Percentiles rank a stretch among this genome's conserved stretches.
Evolutionary conservation across 2,888 invertebrate species (phyloP).

Genomic region (Laothoe populi): DNA sequence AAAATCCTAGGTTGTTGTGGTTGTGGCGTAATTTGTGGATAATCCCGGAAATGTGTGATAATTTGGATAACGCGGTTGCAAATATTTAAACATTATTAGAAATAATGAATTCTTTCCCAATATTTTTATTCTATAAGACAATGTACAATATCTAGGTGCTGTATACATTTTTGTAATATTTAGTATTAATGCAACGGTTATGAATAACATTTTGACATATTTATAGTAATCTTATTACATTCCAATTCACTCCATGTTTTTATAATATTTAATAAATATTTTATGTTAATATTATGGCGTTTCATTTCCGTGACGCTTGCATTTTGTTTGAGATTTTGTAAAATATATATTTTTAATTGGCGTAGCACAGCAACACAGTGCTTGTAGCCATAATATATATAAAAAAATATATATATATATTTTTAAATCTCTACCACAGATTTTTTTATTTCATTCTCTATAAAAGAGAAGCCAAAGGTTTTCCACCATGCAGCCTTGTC

Average conservation of each 20-base stretch:
- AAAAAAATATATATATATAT: too few relatives aligned
- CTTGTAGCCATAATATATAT: too few relatives aligned
- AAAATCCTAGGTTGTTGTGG: too few relatives aligned
- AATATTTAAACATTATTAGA: not conserved
- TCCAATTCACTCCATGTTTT: constrained; percentile 44
- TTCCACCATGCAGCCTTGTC: too few relatives aligned
- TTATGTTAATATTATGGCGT: constrained; percentile 32
- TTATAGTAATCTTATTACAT: constrained; percentile 43
- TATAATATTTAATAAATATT: constrained; percentile 44
- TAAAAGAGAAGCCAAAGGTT: too few relatives aligned
- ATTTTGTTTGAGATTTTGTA: too few relatives aligned
- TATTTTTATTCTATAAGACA: not conserved
- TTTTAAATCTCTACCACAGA: too few relatives aligned
- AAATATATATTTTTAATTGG: too few relatives aligned
- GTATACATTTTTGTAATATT: constrained; percentile 24
- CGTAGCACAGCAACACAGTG: too few relatives aligned
- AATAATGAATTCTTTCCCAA: not conserved
- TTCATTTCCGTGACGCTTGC: too few relatives aligned
- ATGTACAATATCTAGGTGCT: constrained; percentile 8
- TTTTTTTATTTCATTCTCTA: too few relatives aligned
- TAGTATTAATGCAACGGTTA: constrained; percentile 35
- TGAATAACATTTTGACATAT: constrained; percentile 40
- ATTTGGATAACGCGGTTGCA: not conserved
- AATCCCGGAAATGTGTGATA: not conserved
- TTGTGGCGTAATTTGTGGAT: not conserved